Percentiles rank a stretch among this genome's conserved stretches.
These are phyloP conservation scores for Choristoneura fumiferana DNA, from an alignment of 1,140 invertebrate species.

Conservation along the genomic window DNA sequence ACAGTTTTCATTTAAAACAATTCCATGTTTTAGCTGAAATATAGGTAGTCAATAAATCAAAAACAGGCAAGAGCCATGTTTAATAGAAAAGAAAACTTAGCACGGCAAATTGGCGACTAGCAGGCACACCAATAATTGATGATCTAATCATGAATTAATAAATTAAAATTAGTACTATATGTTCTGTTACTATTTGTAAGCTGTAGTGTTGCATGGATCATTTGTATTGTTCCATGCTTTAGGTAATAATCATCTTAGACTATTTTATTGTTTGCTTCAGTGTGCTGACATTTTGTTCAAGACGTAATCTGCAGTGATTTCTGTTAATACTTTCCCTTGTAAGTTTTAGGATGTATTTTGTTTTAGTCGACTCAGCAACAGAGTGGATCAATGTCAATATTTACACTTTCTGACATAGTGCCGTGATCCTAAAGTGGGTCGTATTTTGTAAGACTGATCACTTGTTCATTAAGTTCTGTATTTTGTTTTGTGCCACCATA, in stretches of 20 bases:
- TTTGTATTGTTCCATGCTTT: conserved; percentile 33
- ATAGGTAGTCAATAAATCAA: conserved; percentile 18
- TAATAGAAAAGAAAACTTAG: conserved; percentile 3
- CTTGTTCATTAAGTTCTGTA: conserved; percentile 76
- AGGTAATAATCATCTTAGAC: conserved; percentile 44
- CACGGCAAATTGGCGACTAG: conserved; percentile 5
- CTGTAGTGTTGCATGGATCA: conserved; percentile 35
- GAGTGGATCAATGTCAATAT: conserved; percentile 50
- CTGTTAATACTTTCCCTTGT: conserved; percentile 60
- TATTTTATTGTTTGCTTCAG: conserved; percentile 57
- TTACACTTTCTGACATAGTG: conserved; percentile 51
- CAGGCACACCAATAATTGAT: conserved; percentile 32
- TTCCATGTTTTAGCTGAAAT: conserved; percentile 13
- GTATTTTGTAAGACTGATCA: conserved; percentile 74
- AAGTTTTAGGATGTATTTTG: conserved; percentile 47
- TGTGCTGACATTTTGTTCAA: conserved; percentile 61
- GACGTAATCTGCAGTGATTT: conserved; percentile 67
- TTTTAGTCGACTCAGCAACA: conserved; percentile 71
- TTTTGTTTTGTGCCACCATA: conserved; percentile 67
- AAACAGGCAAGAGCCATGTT: background rate
- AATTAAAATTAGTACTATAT: conserved; percentile 9
- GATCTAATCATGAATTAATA: conserved; percentile 53
- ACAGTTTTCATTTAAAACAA: background rate
- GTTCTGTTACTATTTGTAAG: conserved; percentile 26
- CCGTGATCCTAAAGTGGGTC: conserved; percentile 45